Evolutionary conservation across 2,113 vertebrate genomes (phyloP).

Genomic region (Pristiophorus japonicus): DNA sequence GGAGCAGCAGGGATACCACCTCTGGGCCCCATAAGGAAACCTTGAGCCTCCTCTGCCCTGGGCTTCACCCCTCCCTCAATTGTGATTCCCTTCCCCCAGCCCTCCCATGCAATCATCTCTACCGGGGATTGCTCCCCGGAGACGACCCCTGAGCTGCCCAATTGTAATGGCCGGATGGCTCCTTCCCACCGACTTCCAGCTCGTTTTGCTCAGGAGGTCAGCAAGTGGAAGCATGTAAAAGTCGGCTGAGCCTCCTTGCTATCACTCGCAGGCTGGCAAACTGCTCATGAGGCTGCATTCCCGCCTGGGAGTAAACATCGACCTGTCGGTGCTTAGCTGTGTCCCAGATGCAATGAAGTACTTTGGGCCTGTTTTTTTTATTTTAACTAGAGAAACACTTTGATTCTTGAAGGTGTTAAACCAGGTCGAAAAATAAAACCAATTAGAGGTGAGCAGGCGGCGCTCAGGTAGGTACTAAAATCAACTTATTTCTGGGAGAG

Average conservation of each 20-base stretch:
- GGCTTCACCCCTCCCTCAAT: not conserved
- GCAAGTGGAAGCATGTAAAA: not conserved
- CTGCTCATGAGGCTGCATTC: not conserved
- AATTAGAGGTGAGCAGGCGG: not conserved
- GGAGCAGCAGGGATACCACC: not conserved
- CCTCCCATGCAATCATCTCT: no score
- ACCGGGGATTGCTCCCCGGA: not conserved
- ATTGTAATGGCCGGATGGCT: no score
- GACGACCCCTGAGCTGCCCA: no score
- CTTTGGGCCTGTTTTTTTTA: not conserved
- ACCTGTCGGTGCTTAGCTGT: not conserved
- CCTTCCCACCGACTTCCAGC: no score
- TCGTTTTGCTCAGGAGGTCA: not conserved
- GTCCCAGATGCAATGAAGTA: not conserved
- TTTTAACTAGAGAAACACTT: not conserved
- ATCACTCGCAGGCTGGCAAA: not conserved
- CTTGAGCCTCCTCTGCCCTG: not conserved
- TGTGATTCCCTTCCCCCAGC: not conserved
- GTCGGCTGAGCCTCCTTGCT: not conserved
- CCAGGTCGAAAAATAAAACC: not conserved
- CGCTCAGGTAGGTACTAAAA: not conserved
- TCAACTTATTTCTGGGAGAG: not conserved
- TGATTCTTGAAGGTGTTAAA: not conserved
- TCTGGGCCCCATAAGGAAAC: not conserved
- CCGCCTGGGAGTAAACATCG: not conserved